phyloP scores from a whole-genome alignment of 35 echinoderm and acorn worm species.

The Apostichopus californicus region DNA sequence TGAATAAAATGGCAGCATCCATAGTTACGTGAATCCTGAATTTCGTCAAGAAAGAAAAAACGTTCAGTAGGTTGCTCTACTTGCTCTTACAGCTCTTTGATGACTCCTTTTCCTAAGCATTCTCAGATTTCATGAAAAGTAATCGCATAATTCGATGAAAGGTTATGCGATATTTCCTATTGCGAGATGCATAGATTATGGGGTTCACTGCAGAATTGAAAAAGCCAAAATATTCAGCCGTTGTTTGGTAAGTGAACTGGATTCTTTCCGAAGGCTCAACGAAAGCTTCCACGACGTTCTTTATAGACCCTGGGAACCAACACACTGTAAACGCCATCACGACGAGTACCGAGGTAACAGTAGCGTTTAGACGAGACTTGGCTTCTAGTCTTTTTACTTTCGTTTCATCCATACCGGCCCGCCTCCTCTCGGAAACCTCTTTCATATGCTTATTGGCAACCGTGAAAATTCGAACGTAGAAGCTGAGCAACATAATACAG shows the following conservation, averaged over 20 bases:
- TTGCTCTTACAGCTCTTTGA: no score
- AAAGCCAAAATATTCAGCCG: background rate
- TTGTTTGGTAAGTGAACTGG: background rate
- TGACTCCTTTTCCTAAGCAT: background rate
- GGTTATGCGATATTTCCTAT: background rate
- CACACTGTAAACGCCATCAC: background rate
- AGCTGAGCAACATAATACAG: background rate
- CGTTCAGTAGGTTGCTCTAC: no score
- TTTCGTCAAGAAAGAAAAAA: background rate
- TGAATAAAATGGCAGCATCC: background rate
- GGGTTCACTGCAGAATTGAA: background rate
- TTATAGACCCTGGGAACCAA: background rate
- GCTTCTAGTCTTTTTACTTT: background rate
- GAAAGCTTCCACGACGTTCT: background rate
- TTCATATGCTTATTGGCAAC: background rate
- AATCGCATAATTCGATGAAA: background rate
- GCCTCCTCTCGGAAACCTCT: background rate
- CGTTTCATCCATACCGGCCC: background rate
- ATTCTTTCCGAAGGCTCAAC: background rate
- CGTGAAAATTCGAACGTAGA: slow-evolving; percentile 4
- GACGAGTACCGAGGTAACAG: background rate
- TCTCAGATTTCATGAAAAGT: background rate
- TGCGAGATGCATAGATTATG: background rate
- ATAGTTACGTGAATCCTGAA: background rate
- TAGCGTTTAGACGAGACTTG: background rate